Base-by-base conservation (phyloP, 2,888 invertebrate genomes). In the Amphipyra tragopoginis region DNA sequence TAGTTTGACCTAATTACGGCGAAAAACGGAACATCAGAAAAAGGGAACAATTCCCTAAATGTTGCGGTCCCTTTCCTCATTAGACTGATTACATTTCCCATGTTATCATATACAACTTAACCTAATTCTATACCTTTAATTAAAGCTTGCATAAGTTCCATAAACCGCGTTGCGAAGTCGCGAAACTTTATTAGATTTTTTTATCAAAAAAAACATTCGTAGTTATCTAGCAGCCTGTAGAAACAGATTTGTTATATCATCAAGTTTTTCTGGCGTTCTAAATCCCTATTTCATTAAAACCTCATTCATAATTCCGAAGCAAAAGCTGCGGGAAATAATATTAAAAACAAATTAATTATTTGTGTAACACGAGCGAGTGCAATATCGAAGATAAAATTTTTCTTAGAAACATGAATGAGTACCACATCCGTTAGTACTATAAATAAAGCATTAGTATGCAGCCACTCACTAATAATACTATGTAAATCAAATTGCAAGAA, bases 371-470 rank as follows among this genome's bases (percentile, higher is more conserved):
- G 48, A 73, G 50, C 60, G 14, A 45, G 14, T 72, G 52, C 49
- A 62, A 60, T 55, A 55, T 44, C 36, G 49, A 62, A 45, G 65
- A 72, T 74, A 77, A 61, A 4, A 52, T 47, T 68, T 72, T 78
- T 64, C 72, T 80, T 36, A 51, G 70, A 76, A 80, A 36, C 48
- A 39, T 50, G 65, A 72, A 60, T 68, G 63, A 73, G 56, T 67
- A 66, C 70, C 44, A 70, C 51, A 75, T 74, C 81, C 70, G 68
- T 70, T 76, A 59, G 53, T 56, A 56, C 59, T 56, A 55, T 65
- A 72, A 65, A 65, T 60, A 65, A n/a, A 52, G 52, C 11, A 61
- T 70, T 54, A 56, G 13, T 50, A 67, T 60, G 52, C 65, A 53
- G 21, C 29, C 60, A 44, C 21, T 74, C 29, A 66, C 45, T 61